Conservation (phyloP, 2,113 vertebrate species). For the Sus scrofa region T2T-Sscrofa CM000812.6:175804001-175804500, state of each 20-base stretch:
- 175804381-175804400: not conserved
- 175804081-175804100: too few species aligned
- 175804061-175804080: too few species aligned
- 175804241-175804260: not conserved
- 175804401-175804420: not conserved
- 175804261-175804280: not conserved
- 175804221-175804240: not conserved
- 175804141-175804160: not conserved
- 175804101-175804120: too few species aligned
- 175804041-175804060: too few species aligned
- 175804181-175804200: not conserved
- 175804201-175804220: not conserved
- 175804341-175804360: not conserved
- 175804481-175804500: not conserved
- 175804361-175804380: conserved; percentile 11
- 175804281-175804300: not conserved
- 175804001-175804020: too few species aligned
- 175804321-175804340: not conserved
- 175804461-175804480: not conserved
- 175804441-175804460: not conserved
- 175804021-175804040: too few species aligned
- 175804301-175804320: not conserved
- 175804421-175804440: not conserved
- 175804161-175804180: not conserved
- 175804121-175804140: too few species aligned